phyloP scores from a whole-genome alignment of 2,888 invertebrate species.

The Xestia ashworthii region DNA sequence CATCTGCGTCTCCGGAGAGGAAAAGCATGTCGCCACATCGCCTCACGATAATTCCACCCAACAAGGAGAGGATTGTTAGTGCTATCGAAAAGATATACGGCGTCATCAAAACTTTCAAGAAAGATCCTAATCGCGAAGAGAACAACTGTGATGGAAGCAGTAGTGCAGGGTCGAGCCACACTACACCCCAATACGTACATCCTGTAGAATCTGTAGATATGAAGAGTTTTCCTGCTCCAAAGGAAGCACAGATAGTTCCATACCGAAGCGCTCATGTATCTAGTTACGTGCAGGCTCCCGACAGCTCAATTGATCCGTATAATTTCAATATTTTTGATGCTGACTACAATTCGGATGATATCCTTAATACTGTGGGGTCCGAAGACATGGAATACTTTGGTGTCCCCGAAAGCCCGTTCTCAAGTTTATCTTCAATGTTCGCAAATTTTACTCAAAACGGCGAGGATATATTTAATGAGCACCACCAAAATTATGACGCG shows the following conservation, averaged over 20 bases:
- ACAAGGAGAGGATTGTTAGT: conserved; percentile 79
- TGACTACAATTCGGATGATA: conserved; percentile 16
- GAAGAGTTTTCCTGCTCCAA: conserved; percentile 4
- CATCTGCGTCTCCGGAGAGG: conserved; percentile 33
- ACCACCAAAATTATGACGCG: not conserved
- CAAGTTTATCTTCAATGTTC: conserved; percentile 29
- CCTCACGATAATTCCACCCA: conserved; percentile 80
- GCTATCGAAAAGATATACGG: conserved; percentile 82
- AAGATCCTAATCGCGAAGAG: conserved; percentile 23
- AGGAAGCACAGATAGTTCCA: conserved; percentile 9
- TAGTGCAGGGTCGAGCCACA: not conserved
- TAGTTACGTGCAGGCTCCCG: conserved; percentile 12
- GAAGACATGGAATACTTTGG: conserved; percentile 42
- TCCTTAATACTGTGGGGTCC: conserved; percentile 1
- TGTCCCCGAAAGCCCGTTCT: conserved; percentile 22
- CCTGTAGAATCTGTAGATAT: conserved; percentile 6
- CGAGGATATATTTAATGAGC: not conserved
- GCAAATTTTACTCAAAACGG: conserved; percentile 11
- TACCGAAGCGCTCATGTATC: conserved; percentile 13
- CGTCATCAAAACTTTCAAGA: conserved; percentile 73
- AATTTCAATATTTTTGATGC: conserved; percentile 8
- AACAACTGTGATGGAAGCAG: not conserved
- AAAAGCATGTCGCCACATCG: conserved; percentile 54
- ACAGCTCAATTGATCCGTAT: not conserved
- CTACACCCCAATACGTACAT: conserved; percentile 7